Percentiles rank a stretch among this genome's conserved stretches.
Conservation (phyloP, 2,113 vertebrate species). For the Neogale vison region DNA sequence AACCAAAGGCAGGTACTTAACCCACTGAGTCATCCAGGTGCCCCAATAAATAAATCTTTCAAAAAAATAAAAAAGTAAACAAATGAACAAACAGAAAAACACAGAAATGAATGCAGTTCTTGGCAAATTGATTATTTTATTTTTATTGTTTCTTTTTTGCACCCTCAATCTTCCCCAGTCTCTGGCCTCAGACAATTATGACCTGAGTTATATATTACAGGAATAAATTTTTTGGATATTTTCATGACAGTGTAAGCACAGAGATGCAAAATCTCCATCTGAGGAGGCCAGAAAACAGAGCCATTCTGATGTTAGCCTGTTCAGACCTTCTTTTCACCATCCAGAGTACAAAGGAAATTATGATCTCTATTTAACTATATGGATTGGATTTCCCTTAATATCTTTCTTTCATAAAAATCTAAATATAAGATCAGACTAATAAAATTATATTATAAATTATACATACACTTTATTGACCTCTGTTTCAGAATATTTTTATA, state of each 20-base stretch:
- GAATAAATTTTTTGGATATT: background rate
- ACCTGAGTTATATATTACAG: background rate
- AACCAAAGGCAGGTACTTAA: background rate
- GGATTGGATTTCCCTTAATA: background rate
- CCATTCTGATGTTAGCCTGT: background rate
- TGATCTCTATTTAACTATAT: background rate
- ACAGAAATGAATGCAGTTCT: background rate
- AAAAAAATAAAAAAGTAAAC: background rate
- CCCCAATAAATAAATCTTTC: background rate
- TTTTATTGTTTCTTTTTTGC: background rate
- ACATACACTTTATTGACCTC: background rate
- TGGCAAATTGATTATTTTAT: background rate
- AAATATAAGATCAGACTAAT: background rate
- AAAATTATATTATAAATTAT: background rate
- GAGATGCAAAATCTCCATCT: background rate
- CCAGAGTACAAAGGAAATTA: background rate
- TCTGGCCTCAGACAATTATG: background rate
- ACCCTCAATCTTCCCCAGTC: background rate
- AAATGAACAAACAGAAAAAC: background rate
- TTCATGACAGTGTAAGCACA: rapidly evolving
- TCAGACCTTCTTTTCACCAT: background rate
- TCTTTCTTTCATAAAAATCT: background rate
- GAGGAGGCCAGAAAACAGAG: background rate
- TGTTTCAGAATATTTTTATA: background rate
- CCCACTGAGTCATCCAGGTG: background rate